Evolutionary conservation across 2,797 vertebrate species (phyloP).

Genomic region (Nannoperca obscura): DNA sequence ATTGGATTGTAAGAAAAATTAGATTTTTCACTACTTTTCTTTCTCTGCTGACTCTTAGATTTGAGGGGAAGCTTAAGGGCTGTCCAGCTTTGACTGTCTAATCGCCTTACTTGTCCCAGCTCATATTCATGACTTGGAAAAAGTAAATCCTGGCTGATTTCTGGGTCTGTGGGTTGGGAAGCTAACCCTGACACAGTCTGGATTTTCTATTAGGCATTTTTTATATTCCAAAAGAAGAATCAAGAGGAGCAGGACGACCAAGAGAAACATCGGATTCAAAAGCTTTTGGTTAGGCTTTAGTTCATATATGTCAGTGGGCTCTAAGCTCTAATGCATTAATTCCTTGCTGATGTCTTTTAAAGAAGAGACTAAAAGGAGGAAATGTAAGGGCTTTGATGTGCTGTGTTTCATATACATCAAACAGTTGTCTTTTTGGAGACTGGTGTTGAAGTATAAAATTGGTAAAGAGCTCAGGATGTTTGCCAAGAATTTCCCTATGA

Average conservation of each 20-base stretch:
- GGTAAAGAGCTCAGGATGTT: conserved; percentile 21
- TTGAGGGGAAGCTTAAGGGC: conserved; percentile 39
- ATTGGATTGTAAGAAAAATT: conserved; percentile 8
- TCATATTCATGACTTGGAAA: conserved; percentile 68
- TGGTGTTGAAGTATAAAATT: conserved; percentile 38
- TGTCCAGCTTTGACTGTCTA: conserved; percentile 54
- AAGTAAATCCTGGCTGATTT: conserved; percentile 70
- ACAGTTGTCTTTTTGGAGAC: conserved; percentile 11
- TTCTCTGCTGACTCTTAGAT: conserved; percentile 23
- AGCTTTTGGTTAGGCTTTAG: conserved; percentile 43
- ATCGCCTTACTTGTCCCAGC: conserved; percentile 63
- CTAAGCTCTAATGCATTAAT: conserved; percentile 49
- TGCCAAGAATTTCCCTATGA: conserved; percentile 23
- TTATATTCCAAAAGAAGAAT: conserved; percentile 61
- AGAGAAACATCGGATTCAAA: conserved; percentile 67
- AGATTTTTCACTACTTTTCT: conserved; percentile 12
- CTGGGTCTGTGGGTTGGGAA: conserved; percentile 63
- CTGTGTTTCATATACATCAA: conserved; percentile 49
- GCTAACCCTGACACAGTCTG: conserved; percentile 70
- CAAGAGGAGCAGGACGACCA: conserved; percentile 45
- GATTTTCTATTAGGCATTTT: conserved; percentile 76
- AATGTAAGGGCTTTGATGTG: conserved; percentile 31
- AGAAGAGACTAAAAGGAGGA: conserved; percentile 27
- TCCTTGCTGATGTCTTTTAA: conserved; percentile 46
- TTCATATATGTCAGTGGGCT: conserved; percentile 58